Base-by-base conservation (phyloP, 2,888 invertebrate species). In the Chrysolina haemoptera region DNA sequence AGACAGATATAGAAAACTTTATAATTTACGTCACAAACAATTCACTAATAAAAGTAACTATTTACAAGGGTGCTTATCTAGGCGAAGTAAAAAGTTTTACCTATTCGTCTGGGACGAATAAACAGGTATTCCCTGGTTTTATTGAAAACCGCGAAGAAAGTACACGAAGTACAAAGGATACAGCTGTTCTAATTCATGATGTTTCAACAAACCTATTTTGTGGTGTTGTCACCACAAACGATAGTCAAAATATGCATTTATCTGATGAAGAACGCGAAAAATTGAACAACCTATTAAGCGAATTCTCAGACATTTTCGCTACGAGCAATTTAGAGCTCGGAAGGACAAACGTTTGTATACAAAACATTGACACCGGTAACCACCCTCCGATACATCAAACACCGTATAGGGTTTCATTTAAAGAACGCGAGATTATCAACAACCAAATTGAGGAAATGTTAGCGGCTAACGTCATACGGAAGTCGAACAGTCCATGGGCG, bases 391-490 rank as follows among this genome's bases (percentile, higher is more conserved):
- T 62, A 10, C 62, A 62, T 35, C 62, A 62, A 62, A 40, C 18
- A 3, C 35, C 35, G 6, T 35, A 35, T 35, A 3, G 35, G 8
- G 35, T 35, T 35, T 35, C 35, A 35, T 35, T 35, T 35, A 35
- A 35, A 35, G 35, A 35, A 8, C 35, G 35, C 35, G 35, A 35
- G 8, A 35, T 35, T 6, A 35, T 35, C 4, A 35, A 35, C 35
- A 35, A 35, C 4, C 35, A 35, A 8, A 8, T 35, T 40, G 5
- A 40, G 18, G 62, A 62, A 62, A 62, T 62, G 40, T 14, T 62
- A 62, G 40, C 40, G 4, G 62, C 62, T n/a, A 62, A 62, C 16
- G 8, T 27, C 6, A 62, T 62, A 40, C 40, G 62, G 27, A 4
- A 18, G 18, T 62, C 40, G 16, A 5, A n/a, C 10, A 62, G 62